Evolutionary conservation across 30 jellyfish, hydroid and myxozoan genomes (phyloP).

Genomic region (Hydractinia symbiolongicarpus): DNA sequence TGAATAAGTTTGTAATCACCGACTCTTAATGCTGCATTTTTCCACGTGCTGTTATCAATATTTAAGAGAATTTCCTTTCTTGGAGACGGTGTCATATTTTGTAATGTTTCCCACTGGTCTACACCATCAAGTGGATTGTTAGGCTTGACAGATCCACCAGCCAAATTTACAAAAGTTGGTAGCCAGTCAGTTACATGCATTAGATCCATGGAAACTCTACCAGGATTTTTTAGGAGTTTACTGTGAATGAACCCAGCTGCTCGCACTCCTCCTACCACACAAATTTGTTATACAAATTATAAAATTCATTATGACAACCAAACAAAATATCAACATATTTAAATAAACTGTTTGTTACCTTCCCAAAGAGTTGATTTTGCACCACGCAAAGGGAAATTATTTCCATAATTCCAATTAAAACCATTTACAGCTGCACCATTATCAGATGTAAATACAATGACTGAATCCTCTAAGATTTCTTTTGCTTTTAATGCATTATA

Average conservation of each 20-base stretch:
- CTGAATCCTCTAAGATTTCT: slow-evolving; percentile 59
- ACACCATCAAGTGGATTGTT: slow-evolving; percentile 45
- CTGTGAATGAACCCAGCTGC: slow-evolving; percentile 84
- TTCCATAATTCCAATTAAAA: slow-evolving; percentile 64
- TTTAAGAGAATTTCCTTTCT: slow-evolving; percentile 69
- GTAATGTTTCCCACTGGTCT: slow-evolving; percentile 61
- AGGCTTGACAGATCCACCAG: slow-evolving; percentile 46
- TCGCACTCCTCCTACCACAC: slow-evolving; percentile 60
- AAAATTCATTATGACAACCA: too few relatives aligned
- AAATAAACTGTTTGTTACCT: slow-evolving; percentile 19
- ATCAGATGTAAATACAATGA: slow-evolving; percentile 67
- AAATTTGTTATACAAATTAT: background rate
- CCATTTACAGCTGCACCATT: slow-evolving; percentile 90
- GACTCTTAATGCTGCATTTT: slow-evolving; percentile 54
- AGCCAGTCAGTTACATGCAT: slow-evolving; percentile 87
- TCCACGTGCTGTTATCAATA: slow-evolving; percentile 52
- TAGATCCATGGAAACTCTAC: slow-evolving; percentile 64
- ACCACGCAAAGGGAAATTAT: slow-evolving; percentile 67
- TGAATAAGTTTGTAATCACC: slow-evolving; percentile 71
- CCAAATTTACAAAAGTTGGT: slow-evolving; percentile 68
- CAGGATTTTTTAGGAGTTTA: slow-evolving; percentile 57
- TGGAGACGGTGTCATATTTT: slow-evolving; percentile 39
- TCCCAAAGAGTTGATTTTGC: slow-evolving; percentile 78
- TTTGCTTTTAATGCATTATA: background rate
- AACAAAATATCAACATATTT: too few relatives aligned